phyloP scores from a whole-genome alignment of 2,797 vertebrate genomes.

The Rhinogobio ventralis region DNA sequence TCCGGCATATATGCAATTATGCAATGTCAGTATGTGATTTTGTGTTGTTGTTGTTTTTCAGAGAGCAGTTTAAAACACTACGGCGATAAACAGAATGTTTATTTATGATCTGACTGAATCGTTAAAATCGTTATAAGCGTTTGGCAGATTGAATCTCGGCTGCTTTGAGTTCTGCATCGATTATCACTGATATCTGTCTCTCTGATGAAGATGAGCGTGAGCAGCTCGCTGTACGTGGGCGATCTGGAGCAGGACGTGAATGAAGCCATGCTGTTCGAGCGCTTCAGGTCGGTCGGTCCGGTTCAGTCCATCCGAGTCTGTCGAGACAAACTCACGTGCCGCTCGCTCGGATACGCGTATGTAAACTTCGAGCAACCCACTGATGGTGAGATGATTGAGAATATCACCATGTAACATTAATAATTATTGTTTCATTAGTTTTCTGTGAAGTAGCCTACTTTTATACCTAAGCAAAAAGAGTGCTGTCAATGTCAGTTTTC shows the following conservation, averaged over 20 bases:
- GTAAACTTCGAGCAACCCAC: constrained; percentile 91
- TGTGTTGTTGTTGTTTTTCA: neutral
- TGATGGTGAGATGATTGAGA: constrained; percentile 78
- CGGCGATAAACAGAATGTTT: constrained; percentile 3
- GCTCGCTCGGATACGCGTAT: constrained; percentile 90
- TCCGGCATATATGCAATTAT: neutral
- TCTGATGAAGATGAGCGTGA: neutral
- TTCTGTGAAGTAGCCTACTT: neutral
- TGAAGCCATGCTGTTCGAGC: constrained; percentile 91
- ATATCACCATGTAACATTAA: neutral
- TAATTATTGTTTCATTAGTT: neutral
- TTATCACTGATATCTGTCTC: neutral
- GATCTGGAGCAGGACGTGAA: constrained; percentile 89
- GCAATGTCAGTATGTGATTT: neutral
- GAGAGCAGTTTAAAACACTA: neutral
- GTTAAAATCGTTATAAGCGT: constrained; percentile 20
- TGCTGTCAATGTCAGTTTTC: neutral
- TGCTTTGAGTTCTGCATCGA: no score
- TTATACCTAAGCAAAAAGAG: neutral
- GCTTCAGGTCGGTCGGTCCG: constrained; percentile 87
- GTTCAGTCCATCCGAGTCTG: constrained; percentile 91
- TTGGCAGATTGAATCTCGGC: neutral
- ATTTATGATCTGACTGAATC: constrained; percentile 21
- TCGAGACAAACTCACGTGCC: constrained; percentile 89
- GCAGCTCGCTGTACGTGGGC: constrained; percentile 85